These are phyloP conservation scores for Neogobius melanostomus DNA, from an alignment of 2,113 vertebrate genomes.

Conservation along the genomic window DNA sequence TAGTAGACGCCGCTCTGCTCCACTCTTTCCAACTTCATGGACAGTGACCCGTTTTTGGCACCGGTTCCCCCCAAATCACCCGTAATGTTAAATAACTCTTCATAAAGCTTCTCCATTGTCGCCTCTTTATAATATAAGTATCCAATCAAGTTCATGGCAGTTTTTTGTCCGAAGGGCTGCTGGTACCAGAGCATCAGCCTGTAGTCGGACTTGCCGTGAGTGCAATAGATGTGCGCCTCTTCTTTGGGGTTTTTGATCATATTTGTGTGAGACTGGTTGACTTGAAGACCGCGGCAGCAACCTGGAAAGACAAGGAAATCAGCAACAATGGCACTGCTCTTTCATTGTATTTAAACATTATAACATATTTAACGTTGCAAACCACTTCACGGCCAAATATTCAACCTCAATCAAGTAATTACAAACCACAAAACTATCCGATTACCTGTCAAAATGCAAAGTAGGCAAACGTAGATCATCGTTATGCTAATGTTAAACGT, in stretches of 20 bases:
- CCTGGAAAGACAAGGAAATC: not conserved
- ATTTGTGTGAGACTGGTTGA: not conserved
- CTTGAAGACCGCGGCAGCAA: not conserved
- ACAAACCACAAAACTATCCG: not conserved
- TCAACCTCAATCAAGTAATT: not conserved
- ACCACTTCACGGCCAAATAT: no score
- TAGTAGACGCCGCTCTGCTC: conserved; percentile 50
- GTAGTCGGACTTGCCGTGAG: not conserved
- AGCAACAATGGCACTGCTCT: not conserved
- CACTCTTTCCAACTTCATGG: not conserved
- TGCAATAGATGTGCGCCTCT: not conserved
- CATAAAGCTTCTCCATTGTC: conserved; percentile 12
- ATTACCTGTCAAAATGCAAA: conserved; percentile 1
- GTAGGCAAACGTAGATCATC: not conserved
- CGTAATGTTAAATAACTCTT: conserved; percentile 25
- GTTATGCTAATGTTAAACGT: not conserved
- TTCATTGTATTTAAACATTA: no score
- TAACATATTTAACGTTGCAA: no score
- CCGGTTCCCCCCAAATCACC: conserved; percentile 27
- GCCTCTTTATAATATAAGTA: not conserved
- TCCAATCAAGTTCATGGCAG: conserved; percentile 42
- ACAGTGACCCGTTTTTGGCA: conserved; percentile 35
- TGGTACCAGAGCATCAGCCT: conserved; percentile 2
- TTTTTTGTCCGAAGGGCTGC: not conserved
- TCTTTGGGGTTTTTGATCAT: rapidly evolving